Evolutionary conservation across 2,113 vertebrate species (phyloP).

Genomic region (Aramus guarauna): DNA sequence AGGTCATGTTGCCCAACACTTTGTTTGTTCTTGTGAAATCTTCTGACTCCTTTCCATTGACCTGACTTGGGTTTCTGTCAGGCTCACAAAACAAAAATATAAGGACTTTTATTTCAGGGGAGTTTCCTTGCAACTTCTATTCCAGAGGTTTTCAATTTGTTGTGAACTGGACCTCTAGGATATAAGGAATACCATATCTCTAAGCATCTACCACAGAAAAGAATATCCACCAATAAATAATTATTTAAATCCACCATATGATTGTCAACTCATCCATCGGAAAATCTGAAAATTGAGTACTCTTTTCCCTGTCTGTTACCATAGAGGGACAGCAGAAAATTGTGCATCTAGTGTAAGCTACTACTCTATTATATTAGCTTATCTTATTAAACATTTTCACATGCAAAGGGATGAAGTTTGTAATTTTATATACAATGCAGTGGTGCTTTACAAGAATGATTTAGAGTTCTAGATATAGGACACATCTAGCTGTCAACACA

Average conservation of each 20-base stretch:
- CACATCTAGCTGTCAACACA: neutral
- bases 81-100: neutral
- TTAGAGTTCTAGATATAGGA: neutral
- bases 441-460: neutral
- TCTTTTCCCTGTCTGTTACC: neutral
- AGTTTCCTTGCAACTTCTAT: neutral
- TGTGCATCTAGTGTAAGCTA: neutral
- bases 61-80: neutral
- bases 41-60: neutral
- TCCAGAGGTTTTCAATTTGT: neutral
- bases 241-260: neutral
- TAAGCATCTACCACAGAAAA: neutral
- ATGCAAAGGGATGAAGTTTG: neutral
- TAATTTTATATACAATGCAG: neutral
- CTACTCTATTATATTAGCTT: neutral
- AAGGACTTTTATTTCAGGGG: neutral
- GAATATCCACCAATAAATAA: neutral
- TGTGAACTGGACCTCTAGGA: neutral
- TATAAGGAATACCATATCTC: neutral
- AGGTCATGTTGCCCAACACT: accelerated
- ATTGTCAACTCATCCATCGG: neutral
- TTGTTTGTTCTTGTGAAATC: neutral
- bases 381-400: neutral
- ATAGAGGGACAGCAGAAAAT: neutral
- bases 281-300: neutral